phyloP scores from a whole-genome alignment of 2,888 invertebrate species.

The Lottia gigantea region DNA sequence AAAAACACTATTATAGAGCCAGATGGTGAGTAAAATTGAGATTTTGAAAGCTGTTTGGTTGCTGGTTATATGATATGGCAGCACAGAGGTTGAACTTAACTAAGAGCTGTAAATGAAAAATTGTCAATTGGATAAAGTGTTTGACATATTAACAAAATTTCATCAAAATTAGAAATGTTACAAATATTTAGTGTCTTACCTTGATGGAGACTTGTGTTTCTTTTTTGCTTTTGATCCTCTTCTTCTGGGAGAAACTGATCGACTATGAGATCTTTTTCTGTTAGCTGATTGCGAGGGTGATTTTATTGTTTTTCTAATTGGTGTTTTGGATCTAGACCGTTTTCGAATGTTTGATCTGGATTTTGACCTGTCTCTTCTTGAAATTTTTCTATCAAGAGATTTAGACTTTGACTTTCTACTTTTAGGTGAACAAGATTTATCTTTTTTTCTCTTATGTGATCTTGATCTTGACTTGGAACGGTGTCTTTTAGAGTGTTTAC shows the following conservation, averaged over 20 bases:
- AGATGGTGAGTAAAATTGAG: too few species aligned
- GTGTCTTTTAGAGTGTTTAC: background rate
- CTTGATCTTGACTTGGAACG: slow-evolving; percentile 30
- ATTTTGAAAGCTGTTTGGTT: too few species aligned
- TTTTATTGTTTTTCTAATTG: slow-evolving; percentile 14
- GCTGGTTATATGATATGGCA: too few species aligned
- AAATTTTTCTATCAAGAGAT: slow-evolving; percentile 33
- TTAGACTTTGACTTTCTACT: slow-evolving; percentile 28
- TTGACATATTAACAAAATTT: too few species aligned
- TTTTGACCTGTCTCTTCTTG: slow-evolving; percentile 28
- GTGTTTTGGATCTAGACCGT: slow-evolving; percentile 45
- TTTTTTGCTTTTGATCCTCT: slow-evolving; percentile 26
- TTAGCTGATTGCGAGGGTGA: too few species aligned
- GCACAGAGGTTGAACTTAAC: too few species aligned
- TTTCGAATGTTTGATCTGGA: slow-evolving; percentile 32
- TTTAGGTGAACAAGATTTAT: slow-evolving; percentile 22
- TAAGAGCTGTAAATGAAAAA: too few species aligned
- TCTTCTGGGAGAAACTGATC: too few species aligned
- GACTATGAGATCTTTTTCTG: too few species aligned
- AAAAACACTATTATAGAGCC: too few species aligned
- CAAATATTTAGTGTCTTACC: slow-evolving; percentile 11
- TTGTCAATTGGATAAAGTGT: too few species aligned
- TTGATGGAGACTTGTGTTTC: slow-evolving; percentile 30
- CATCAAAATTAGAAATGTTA: background rate
- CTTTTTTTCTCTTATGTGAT: slow-evolving; percentile 18